Base-by-base conservation (phyloP, 2,888 invertebrate genomes). In the Drosophila prolongata region DNA sequence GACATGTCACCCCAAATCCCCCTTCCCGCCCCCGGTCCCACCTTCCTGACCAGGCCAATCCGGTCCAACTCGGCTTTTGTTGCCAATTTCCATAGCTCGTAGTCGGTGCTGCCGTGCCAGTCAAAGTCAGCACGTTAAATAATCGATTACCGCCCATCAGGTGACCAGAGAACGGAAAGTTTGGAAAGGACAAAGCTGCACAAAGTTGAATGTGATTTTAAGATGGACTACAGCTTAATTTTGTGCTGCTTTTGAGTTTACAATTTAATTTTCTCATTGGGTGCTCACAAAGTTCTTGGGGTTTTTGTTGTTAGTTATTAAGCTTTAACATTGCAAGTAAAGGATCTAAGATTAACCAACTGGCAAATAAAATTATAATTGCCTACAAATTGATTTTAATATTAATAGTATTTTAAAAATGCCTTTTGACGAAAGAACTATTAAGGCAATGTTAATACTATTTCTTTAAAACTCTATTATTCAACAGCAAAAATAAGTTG, bases 121-220 rank as follows among this genome's bases (percentile, higher is more conserved):
- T 66, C 66, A 66, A 66, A 66, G 66, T 66, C 66, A 66, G 55
- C 69, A 47, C 55, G 66, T 68, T 68, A 66, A 66, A 66, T 66
- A 66, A 66, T 66, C 66, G 66, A 66, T 66, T 66, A 66, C 68
- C 27, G 55, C 55, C 68, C 46, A 56, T 68, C 68, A 68, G 68
- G 27, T 27, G 24, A 40, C 13, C 46, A 40, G 68, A 55, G 43
- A 47, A 38, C 27, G 46, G 34, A 68, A 66, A 68, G 46, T 68
- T 64, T 19, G 6, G 8, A 67, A 10, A 40, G 55, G 68, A 55
- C 66, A 40, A 40, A 49, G 62, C 42, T 49, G 64, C 35, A 35
- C 64, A 43, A 49, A 43, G 64, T 62, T 62, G 64, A 35, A n/a
- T 49, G 62, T 42, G 42, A 64, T 49, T 64, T 49, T 9, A 11